phyloP scores from a whole-genome alignment of 1,140 invertebrate genomes.

The Nomia melanderi region DNA sequence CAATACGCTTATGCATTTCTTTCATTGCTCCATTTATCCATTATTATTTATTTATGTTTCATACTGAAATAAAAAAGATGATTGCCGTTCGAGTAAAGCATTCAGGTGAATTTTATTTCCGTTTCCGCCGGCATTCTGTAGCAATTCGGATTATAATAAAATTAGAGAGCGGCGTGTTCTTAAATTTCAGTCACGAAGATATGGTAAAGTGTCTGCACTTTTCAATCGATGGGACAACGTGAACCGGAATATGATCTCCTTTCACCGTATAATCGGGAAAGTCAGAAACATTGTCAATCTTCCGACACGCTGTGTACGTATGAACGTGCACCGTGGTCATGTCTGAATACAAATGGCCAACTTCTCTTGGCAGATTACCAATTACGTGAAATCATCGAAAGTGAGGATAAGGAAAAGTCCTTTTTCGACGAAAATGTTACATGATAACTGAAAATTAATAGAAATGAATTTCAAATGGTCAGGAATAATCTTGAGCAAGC shows the following conservation, averaged over 20 bases:
- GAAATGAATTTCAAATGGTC: not conserved
- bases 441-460: not conserved
- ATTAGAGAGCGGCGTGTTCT: constrained; percentile 5
- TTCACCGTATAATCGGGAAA: constrained; percentile 43
- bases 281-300: constrained; percentile 37
- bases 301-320: constrained; percentile 31
- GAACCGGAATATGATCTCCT: constrained; percentile 40
- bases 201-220: constrained; percentile 13
- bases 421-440: not conserved
- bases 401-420: constrained; percentile 19
- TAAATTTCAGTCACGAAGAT: constrained; percentile 36
- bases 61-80: too few relatives aligned
- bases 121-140: not conserved
- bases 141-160: not conserved
- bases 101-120: not conserved
- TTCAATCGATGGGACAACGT: constrained; percentile 35
- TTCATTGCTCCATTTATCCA: too few relatives aligned
- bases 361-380: constrained; percentile 51
- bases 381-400: constrained; percentile 61
- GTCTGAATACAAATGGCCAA: constrained; percentile 37
- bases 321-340: constrained; percentile 26
- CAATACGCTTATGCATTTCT: too few relatives aligned
- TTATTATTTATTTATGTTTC: too few relatives aligned
- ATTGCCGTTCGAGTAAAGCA: too few relatives aligned
- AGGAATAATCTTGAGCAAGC: too few relatives aligned